Evolutionary conservation across 2,797 vertebrate species (phyloP), one percentile per base, ranked within the genome.

Genomic region (Mormyrops boulengeri): DNA sequence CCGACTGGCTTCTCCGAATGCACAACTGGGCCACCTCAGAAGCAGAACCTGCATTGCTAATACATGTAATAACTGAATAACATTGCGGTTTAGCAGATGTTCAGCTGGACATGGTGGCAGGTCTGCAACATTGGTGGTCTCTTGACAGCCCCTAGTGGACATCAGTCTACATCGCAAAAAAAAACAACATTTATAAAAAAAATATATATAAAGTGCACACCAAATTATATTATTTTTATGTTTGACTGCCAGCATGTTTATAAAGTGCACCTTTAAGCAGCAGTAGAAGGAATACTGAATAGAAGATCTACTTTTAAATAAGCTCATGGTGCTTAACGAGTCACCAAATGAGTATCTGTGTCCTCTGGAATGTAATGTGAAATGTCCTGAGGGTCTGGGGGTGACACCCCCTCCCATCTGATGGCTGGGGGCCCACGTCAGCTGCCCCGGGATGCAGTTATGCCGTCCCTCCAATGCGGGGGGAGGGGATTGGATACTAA

Each of bases 91-190:
- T 73, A 73, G 34, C 30, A 17, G 66, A 17, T 73, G 2, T 66
- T 66, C 26, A 8, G 62, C 30, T 22, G 22, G 22, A 66, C 8
- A 30, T 66, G 26, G 62, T 30, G 62, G 22, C 62, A 66, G 62
- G 62, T 66, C 22, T 66, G 62, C 87, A 88, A 22, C 38, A 47
- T 73, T 38, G 88, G 60, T 88, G 88, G 88, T 88, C 44, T 77
- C 66, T 52, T 77, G 44, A 69, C 57, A 88, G 88, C 88, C 88
- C 88, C 88, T 88, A 88, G 88, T 88, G 88, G 88, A 53, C 88
- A 77, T 88, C 44, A 52, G 12, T 88, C 66, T 19, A 77, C 47
- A 88, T 80, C 66, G 38, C 88, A 34, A 77, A 52, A 50, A 12
- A 92, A 91, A 57, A 69, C 62, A 55, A 22, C 41, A 26, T 34